phyloP scores from a whole-genome alignment of 2,888 invertebrate genomes.

The Nudaria mundana region DNA sequence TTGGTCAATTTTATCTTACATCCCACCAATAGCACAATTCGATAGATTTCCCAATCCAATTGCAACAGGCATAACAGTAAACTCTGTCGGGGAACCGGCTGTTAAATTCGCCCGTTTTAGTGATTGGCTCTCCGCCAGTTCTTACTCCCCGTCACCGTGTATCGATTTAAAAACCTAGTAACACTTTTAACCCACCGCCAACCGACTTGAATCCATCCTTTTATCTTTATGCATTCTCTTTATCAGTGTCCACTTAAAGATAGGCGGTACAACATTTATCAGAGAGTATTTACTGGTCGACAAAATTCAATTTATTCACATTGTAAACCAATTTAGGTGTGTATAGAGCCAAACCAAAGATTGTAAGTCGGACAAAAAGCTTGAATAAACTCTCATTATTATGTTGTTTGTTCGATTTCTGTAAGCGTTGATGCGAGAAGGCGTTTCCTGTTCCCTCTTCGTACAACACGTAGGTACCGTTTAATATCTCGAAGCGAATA shows the following conservation, averaged over 20 bases:
- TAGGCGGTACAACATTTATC: slow-evolving; percentile 11
- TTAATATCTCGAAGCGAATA: slow-evolving; percentile 36
- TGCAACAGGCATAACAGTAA: slow-evolving; percentile 48
- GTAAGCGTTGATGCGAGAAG: slow-evolving; percentile 52
- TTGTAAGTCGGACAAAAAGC: slow-evolving; percentile 60
- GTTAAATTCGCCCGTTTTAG: slow-evolving; percentile 43
- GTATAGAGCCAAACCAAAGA: slow-evolving; percentile 43
- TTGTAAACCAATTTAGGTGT: slow-evolving; percentile 38
- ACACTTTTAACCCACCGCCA: slow-evolving; percentile 22
- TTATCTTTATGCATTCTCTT: slow-evolving; percentile 35
- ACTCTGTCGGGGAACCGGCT: slow-evolving; percentile 26
- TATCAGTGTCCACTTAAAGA: slow-evolving; percentile 28
- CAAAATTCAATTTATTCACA: slow-evolving; percentile 27
- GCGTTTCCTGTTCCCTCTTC: slow-evolving; percentile 64
- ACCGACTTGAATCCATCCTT: slow-evolving; percentile 26
- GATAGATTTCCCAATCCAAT: too few relatives aligned
- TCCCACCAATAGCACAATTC: too few relatives aligned
- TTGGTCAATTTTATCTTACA: too few relatives aligned
- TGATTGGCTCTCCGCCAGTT: slow-evolving; percentile 64
- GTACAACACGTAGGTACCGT: slow-evolving; percentile 30
- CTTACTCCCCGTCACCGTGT: slow-evolving; percentile 36
- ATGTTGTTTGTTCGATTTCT: slow-evolving; percentile 58
- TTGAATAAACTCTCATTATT: slow-evolving; percentile 59
- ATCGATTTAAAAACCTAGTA: slow-evolving; percentile 50
- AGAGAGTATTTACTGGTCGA: slow-evolving; percentile 7